phyloP scores from a whole-genome alignment of 1,140 invertebrate genomes.

The Chrysopa pallens region DNA sequence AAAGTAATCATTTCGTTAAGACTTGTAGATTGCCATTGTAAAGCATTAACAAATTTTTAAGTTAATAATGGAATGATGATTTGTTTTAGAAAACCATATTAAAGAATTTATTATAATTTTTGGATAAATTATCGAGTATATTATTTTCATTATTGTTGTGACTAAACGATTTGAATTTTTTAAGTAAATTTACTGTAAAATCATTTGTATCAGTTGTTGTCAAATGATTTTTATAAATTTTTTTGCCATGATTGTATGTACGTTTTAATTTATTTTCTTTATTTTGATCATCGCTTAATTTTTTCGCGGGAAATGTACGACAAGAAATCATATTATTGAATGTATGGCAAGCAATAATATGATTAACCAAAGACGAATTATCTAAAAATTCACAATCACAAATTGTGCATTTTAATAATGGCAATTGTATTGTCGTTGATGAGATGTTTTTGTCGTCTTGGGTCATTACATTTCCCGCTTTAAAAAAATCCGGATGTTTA shows the following conservation, averaged over 20 bases:
- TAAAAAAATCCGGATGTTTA: conserved; percentile 25
- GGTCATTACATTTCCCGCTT: conserved; percentile 25
- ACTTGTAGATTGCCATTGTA: too few relatives aligned
- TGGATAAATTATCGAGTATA: too few relatives aligned
- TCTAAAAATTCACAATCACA: conserved; percentile 33
- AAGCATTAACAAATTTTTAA: too few relatives aligned
- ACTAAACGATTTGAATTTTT: too few relatives aligned
- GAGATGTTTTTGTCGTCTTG: conserved; percentile 26
- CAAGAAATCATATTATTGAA: conserved; percentile 10
- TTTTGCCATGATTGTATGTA: neutral
- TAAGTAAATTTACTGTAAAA: neutral
- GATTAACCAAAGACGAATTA: conserved; percentile 26
- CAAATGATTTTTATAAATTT: neutral
- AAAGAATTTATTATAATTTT: too few relatives aligned
- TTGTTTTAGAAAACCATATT: too few relatives aligned
- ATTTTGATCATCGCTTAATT: conserved; percentile 11
- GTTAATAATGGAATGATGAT: too few relatives aligned
- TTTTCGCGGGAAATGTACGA: conserved; percentile 22
- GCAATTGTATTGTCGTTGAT: conserved; percentile 20
- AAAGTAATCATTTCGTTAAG: too few relatives aligned
- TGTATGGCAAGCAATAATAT: conserved; percentile 23
- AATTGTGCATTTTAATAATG: conserved; percentile 25
- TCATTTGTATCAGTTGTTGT: conserved; percentile 1
- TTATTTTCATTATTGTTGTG: too few relatives aligned
- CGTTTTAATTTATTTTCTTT: conserved; percentile 8